A percentile compares a stretch with the other conserved stretches of the same genome.
These are phyloP conservation scores for Mythimna pallens DNA, from an alignment of 2,888 invertebrate genomes.

Conservation along the genomic window DNA sequence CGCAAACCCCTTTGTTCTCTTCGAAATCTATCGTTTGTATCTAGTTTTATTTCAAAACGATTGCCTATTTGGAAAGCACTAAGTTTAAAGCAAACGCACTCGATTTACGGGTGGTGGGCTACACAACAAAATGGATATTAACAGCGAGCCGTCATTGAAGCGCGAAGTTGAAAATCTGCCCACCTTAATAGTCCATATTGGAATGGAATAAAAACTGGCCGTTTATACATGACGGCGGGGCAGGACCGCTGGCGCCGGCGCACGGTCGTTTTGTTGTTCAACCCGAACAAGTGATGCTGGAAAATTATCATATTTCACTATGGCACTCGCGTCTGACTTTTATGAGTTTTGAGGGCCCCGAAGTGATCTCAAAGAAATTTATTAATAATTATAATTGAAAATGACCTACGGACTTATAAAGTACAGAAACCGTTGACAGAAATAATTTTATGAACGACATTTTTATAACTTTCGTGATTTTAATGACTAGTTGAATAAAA, in stretches of 20 bases:
- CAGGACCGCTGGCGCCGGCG: conserved; percentile 85
- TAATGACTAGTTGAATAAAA: conserved; percentile 56
- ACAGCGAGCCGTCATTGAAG: conserved; percentile 64
- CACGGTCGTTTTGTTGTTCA: conserved; percentile 74
- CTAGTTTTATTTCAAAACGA: conserved; percentile 62
- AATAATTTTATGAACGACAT: conserved; percentile 63
- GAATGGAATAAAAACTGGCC: conserved; percentile 83
- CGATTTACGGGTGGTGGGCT: conserved; percentile 27
- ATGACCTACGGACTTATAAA: conserved; percentile 66
- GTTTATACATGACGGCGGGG: conserved; percentile 75
- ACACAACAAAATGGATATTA: conserved; percentile 65
- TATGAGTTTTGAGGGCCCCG: conserved; percentile 73
- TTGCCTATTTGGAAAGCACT: conserved; percentile 54
- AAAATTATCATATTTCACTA: conserved; percentile 86
- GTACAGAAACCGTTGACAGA: conserved; percentile 65
- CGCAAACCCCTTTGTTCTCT: conserved; percentile 67
- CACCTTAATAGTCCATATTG: conserved; percentile 83
- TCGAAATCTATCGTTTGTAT: conserved; percentile 50
- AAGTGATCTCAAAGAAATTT: conserved; percentile 67
- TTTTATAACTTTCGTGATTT: conserved; percentile 66
- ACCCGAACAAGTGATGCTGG: conserved; percentile 72
- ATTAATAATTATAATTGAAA: conserved; percentile 71
- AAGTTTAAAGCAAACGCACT: conserved; percentile 48
- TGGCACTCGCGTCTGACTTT: conserved; percentile 81
- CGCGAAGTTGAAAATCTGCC: conserved; percentile 78